Percentiles rank a stretch among this genome's conserved stretches.
Evolutionary conservation across 2,113 vertebrate genomes (phyloP).

Genomic region (Collichthys lucidus): DNA sequence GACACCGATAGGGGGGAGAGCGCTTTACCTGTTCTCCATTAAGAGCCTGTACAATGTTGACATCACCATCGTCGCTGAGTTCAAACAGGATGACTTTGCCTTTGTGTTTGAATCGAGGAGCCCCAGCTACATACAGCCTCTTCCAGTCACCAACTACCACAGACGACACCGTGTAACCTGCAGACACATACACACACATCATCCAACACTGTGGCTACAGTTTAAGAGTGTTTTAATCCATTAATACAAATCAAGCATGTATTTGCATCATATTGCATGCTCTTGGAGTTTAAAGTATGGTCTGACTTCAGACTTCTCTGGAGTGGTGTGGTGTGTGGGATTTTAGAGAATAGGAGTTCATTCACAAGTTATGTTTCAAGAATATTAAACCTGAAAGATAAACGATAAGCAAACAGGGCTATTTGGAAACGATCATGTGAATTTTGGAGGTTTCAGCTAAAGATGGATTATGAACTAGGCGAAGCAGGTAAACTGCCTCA

Average conservation of each 20-base stretch:
- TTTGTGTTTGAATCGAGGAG: conserved; percentile 96
- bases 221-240: background rate
- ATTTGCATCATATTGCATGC: background rate
- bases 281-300: background rate
- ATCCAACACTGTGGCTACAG: background rate
- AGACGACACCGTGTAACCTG: conserved; percentile 94
- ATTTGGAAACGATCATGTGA: background rate
- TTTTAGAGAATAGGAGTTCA: conserved; percentile 2
- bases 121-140: conserved; percentile 89
- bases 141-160: conserved; percentile 85
- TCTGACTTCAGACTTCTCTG: background rate
- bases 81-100: conserved; percentile 95
- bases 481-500: background rate
- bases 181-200: conserved; percentile 30
- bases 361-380: background rate
- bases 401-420: background rate
- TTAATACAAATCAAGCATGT: background rate
- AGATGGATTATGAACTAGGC: background rate
- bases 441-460: background rate
- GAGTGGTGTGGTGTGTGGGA: background rate
- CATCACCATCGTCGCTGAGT: conserved; percentile 82
- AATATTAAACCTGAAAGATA: too few relatives aligned
- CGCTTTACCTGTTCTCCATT: conserved; percentile 91
- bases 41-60: conserved; percentile 89
- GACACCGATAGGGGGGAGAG: background rate